phyloP scores from a whole-genome alignment of 2,797 vertebrate species.

The Myiotriccus ornatus region DNA sequence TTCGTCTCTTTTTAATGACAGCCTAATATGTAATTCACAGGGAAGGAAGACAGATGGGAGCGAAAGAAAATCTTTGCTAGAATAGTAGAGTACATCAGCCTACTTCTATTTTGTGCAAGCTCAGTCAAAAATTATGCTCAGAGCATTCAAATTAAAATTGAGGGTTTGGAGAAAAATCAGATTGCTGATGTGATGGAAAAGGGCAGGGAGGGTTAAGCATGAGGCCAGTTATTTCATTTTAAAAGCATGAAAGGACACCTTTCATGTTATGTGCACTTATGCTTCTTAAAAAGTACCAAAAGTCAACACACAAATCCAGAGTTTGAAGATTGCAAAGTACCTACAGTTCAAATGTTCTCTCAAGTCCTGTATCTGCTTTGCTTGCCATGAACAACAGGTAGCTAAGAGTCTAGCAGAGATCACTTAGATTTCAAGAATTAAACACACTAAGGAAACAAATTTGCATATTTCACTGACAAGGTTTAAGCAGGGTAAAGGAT shows the following conservation, averaged over 20 bases:
- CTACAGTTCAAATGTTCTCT: neutral
- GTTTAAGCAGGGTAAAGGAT: neutral
- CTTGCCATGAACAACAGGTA: neutral
- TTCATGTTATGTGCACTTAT: neutral
- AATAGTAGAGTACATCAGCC: rapidly evolving
- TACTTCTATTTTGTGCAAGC: neutral
- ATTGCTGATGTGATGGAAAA: neutral
- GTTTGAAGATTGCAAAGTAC: neutral
- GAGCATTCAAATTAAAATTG: neutral
- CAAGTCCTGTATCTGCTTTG: neutral
- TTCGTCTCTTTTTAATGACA: neutral
- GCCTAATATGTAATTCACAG: neutral
- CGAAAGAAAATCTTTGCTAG: neutral
- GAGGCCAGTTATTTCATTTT: neutral
- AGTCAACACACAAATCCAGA: neutral
- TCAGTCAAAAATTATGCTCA: neutral
- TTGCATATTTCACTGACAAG: neutral
- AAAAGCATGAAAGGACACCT: neutral
- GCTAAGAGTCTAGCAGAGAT: neutral
- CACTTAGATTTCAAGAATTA: neutral
- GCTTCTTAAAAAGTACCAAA: neutral
- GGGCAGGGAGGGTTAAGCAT: neutral
- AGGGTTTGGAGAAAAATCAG: neutral
- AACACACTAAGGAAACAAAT: neutral
- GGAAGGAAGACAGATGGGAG: neutral